Percentiles rank a stretch among this genome's conserved stretches.
Evolutionary conservation across 2,888 invertebrate genomes (phyloP).

Genomic region (Abscondita cerata): DNA sequence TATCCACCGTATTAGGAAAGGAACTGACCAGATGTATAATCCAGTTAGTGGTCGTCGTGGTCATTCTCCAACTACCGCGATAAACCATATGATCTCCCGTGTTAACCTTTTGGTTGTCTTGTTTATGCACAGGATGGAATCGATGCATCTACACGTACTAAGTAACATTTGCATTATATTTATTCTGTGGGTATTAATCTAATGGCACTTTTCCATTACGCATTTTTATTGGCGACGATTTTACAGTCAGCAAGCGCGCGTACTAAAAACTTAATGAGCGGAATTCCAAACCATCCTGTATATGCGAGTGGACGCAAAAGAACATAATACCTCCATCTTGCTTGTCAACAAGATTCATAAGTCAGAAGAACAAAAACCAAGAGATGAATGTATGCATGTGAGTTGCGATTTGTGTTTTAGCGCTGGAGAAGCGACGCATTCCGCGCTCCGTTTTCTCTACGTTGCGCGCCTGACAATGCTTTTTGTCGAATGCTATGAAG

Average conservation of each 20-base stretch:
- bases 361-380: slow-evolving; percentile 53
- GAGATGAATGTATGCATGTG: slow-evolving; percentile 57
- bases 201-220: background rate
- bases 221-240: no score
- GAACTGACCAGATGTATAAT: slow-evolving; percentile 47
- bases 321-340: slow-evolving; percentile 35
- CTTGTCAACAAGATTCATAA: slow-evolving; percentile 50
- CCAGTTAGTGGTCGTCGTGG: slow-evolving; percentile 39
- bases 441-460: slow-evolving; percentile 49
- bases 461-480: slow-evolving; percentile 48
- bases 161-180: no score
- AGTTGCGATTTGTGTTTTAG: slow-evolving; percentile 58
- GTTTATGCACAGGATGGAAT: slow-evolving; percentile 15
- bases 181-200: background rate
- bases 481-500: slow-evolving; percentile 46
- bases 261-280: background rate
- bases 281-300: slow-evolving; percentile 18
- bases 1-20: slow-evolving; percentile 50
- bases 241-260: no score
- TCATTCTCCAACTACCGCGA: slow-evolving; percentile 33
- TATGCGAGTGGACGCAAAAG: slow-evolving; percentile 21
- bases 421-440: slow-evolving; percentile 57
- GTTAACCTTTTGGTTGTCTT: slow-evolving; percentile 23
- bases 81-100: slow-evolving; percentile 32
- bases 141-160: background rate